Evolutionary conservation across 2,888 invertebrate species (phyloP).

Genomic region (Xestia rhomboidea): DNA sequence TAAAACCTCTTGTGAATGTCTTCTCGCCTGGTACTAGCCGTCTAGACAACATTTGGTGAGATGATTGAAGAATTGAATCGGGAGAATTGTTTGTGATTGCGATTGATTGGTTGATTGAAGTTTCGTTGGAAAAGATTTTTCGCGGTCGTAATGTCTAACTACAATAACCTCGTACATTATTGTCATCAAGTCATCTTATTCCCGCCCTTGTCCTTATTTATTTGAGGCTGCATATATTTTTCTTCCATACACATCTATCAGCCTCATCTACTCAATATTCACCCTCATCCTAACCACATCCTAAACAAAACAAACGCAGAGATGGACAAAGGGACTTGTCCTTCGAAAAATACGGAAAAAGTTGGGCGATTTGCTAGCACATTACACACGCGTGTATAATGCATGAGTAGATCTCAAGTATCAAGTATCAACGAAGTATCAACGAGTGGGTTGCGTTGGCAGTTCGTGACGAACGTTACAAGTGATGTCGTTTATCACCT

Average conservation of each 20-base stretch:
- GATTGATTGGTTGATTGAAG: too few relatives aligned
- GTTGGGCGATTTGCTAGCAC: conserved; percentile 8
- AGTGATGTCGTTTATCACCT: conserved; percentile 39
- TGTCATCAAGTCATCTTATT: neutral
- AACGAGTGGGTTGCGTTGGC: conserved; percentile 38
- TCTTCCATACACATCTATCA: neutral
- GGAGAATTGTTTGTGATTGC: too few relatives aligned
- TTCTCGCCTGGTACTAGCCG: neutral
- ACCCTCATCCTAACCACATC: neutral
- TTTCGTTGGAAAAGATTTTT: too few relatives aligned
- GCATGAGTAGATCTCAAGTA: conserved; percentile 42
- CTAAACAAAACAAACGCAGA: conserved; percentile 16
- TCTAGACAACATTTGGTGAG: neutral
- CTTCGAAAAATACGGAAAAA: neutral
- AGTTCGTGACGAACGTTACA: conserved; percentile 47
- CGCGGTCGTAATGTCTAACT: neutral
- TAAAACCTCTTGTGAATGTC: neutral
- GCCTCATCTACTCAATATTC: neutral
- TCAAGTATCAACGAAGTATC: conserved; percentile 40
- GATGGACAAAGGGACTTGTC: neutral
- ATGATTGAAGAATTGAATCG: too few relatives aligned
- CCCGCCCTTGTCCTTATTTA: neutral
- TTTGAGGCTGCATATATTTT: neutral
- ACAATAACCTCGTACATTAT: neutral
- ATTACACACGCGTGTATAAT: conserved; percentile 48